Base-by-base conservation (phyloP, 2,888 invertebrate species). In the Harpalus rufipes region DNA sequence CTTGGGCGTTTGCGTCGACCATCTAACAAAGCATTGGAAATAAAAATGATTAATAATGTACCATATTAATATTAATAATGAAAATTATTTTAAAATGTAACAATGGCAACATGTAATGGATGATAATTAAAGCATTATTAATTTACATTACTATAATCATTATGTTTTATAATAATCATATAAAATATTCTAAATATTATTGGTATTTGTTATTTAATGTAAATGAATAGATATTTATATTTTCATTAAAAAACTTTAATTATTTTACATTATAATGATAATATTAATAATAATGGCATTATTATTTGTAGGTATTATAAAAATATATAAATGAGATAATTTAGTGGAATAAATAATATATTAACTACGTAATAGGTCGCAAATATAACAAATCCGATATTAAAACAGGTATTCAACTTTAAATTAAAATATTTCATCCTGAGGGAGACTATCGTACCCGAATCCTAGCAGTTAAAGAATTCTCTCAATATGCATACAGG, bases 1-100 rank as follows among this genome's bases (percentile, higher is more conserved):
- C 88, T 86, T 89, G 90, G 10, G 89, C 89, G 85, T 90, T 90
- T 0, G 89, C 90, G 85, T 90, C 90, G 8, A 88, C 90, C 87
- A 90, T 90, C 85, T 87, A 86, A 18, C 0, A 16, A 32, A 32
- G 32, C 32, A 32, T 4, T 32, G 16, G 14, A 18, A 18, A 18
- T 10, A 51, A 10, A 12, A 12, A 12, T 51, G 7, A 51, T 51
- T 51, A 12, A 51, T 10, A 1, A 51, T 51, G 44, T 10, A 12
- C 10, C 44, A 51, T 12, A 10, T 51, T 51, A 51, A 51, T 51
- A 32, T 32, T 32, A 32, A 32, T 32, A 3, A 32, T 6, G 32
- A 32, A 32, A 32, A 32, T 32, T 32, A 32, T 32, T 32, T 32
- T 32, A 32, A 4, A 32, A 32, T 32, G 32, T 32, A 32, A 32